Evolutionary conservation across 2,888 invertebrate species (phyloP).

Genomic region (Andrena fulva): DNA sequence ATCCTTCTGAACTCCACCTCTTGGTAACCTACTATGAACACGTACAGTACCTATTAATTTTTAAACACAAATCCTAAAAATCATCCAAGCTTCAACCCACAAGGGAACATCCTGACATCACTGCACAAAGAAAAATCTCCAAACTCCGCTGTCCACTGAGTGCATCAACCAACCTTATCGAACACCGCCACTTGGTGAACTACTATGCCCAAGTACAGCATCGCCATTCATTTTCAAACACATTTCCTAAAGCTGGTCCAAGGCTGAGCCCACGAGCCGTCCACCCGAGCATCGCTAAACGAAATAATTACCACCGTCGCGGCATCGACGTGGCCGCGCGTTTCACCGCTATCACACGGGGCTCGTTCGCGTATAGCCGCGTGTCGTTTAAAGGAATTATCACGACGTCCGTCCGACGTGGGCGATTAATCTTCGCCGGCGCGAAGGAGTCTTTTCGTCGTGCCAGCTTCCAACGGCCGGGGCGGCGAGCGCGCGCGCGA

Average conservation of each 20-base stretch:
- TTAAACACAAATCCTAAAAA: too few species aligned
- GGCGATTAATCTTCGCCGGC: conserved; percentile 66
- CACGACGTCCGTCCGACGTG: conserved; percentile 59
- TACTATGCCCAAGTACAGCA: too few species aligned
- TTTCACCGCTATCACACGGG: conserved; percentile 55
- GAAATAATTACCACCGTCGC: conserved; percentile 62
- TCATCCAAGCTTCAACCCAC: too few species aligned
- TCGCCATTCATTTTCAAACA: too few species aligned
- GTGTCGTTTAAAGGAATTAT: conserved; percentile 71
- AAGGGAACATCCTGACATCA: too few species aligned
- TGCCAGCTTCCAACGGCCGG: conserved; percentile 22
- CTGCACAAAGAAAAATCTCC: too few species aligned
- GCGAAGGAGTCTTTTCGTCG: conserved; percentile 64
- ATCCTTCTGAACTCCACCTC: too few species aligned
- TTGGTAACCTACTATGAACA: too few species aligned
- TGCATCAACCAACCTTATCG: too few species aligned
- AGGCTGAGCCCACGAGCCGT: conserved; percentile 39
- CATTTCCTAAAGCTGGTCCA: not conserved
- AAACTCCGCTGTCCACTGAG: too few species aligned
- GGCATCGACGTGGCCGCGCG: conserved; percentile 46
- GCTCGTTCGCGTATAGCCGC: conserved; percentile 43
- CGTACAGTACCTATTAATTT: too few species aligned
- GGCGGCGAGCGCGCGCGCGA: conserved; percentile 13
- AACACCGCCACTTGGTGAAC: too few species aligned
- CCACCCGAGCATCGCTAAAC: conserved; percentile 52